These are phyloP conservation scores for Drosophila yakuba DNA, from an alignment of 1,140 invertebrate species.

Conservation along the genomic window DNA sequence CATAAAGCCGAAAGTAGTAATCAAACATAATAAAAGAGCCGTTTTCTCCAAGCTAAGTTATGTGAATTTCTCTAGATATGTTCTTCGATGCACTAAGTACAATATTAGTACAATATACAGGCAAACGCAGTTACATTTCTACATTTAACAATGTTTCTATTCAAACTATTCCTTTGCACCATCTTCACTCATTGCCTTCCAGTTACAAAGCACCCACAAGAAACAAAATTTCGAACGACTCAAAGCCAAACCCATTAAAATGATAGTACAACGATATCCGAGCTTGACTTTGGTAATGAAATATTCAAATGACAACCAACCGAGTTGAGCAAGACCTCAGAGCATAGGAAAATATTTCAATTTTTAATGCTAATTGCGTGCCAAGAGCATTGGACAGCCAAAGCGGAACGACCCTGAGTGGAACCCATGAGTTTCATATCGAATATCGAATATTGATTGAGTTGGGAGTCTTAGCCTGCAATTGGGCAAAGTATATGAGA, in stretches of 20 bases:
- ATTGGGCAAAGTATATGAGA: not conserved
- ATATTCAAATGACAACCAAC: constrained; percentile 57
- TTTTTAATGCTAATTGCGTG: constrained; percentile 74
- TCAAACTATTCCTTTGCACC: no score
- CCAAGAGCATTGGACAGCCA: constrained; percentile 54
- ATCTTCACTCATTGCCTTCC: constrained; percentile 2
- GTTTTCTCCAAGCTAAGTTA: not conserved
- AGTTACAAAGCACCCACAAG: constrained; percentile 1
- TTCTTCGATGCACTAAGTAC: not conserved
- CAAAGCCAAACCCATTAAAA: constrained; percentile 50
- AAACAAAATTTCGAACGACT: constrained; percentile 9
- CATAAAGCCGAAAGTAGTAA: not conserved
- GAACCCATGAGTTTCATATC: constrained; percentile 12
- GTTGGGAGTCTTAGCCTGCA: not conserved
- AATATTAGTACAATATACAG: no score
- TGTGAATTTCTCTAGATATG: constrained; percentile 11
- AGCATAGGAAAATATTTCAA: constrained; percentile 42
- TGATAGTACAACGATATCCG: constrained; percentile 20
- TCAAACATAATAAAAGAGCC: not conserved
- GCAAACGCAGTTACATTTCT: no score
- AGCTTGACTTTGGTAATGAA: constrained; percentile 52
- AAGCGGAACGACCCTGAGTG: constrained; percentile 65
- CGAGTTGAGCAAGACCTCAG: constrained; percentile 35
- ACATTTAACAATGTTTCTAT: not conserved
- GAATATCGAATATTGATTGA: constrained; percentile 28